Conservation (phyloP, 64 coral and sea anemone species). For the Pachyseris speciosa region DNA sequence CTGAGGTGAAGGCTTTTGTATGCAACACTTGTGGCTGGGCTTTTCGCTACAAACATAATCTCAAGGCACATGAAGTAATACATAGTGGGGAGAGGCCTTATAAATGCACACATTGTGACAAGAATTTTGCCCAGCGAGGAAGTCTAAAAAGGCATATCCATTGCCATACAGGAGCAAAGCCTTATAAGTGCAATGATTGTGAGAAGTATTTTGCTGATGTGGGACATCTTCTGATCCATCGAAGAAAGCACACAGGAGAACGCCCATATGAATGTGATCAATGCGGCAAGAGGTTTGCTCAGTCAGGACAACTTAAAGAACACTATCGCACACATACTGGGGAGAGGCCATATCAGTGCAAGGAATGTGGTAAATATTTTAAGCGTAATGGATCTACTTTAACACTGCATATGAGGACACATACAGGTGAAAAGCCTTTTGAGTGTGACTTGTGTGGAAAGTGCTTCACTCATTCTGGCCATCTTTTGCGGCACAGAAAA, state of each 20-base stretch:
- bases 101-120: not conserved
- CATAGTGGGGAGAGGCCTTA: conserved; percentile 21
- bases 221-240: not conserved
- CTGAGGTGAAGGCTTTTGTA: not conserved
- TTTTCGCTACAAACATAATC: not conserved
- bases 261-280: not conserved
- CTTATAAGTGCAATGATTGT: conserved; percentile 5
- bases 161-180: not conserved
- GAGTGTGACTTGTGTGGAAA: not conserved
- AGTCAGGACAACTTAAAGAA: not conserved
- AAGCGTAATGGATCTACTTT: not conserved
- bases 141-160: not conserved
- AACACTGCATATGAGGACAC: not conserved
- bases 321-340: conserved; percentile 1
- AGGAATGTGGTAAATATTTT: not conserved
- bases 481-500: not conserved
- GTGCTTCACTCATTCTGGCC: not conserved
- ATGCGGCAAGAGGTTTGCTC: not conserved
- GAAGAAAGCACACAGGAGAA: not conserved
- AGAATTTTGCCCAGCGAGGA: not conserved
- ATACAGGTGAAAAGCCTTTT: not conserved
- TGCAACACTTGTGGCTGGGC: not conserved
- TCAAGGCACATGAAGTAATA: not conserved
- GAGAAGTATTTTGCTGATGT: not conserved
- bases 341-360: conserved; percentile 14